Conservation (phyloP, 2,797 vertebrate genomes). For the Pseudocheirus occidentalis region DNA sequence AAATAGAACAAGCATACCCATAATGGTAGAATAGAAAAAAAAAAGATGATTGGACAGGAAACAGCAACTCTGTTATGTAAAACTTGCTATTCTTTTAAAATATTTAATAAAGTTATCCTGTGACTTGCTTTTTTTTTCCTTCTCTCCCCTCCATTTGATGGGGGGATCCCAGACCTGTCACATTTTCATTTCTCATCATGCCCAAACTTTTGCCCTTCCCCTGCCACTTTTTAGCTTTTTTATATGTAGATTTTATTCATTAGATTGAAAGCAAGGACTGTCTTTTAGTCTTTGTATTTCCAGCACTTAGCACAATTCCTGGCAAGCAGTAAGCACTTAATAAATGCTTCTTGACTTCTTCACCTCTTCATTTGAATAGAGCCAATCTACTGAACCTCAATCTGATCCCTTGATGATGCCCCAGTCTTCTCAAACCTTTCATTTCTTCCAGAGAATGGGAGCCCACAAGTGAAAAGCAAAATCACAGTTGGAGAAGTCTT, state of each 20-base stretch:
- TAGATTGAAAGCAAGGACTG: not conserved
- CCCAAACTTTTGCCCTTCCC: not conserved
- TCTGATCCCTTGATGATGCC: not conserved
- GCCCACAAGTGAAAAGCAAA: not conserved
- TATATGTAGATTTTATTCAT: not conserved
- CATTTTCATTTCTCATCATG: not conserved
- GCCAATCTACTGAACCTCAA: not conserved
- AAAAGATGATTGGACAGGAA: not conserved
- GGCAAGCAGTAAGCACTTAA: not conserved
- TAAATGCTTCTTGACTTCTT: not conserved
- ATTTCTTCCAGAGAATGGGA: constrained; percentile 22
- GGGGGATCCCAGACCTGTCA: not conserved
- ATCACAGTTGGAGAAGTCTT: not conserved
- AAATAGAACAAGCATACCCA: not conserved
- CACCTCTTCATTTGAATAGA: not conserved
- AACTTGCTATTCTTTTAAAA: not conserved
- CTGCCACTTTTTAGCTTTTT: not conserved
- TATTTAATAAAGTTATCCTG: not conserved
- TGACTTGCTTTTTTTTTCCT: not conserved
- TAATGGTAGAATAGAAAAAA: not conserved
- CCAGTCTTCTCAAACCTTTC: not conserved
- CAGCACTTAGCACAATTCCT: not conserved
- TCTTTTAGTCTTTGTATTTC: not conserved
- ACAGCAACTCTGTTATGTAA: not conserved
- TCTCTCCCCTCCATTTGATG: not conserved